Percentiles rank a stretch among this genome's conserved stretches.
These are phyloP conservation scores for Triplophysa bombifrons DNA, from an alignment of 2,797 vertebrate genomes.

Conservation along the genomic window DNA sequence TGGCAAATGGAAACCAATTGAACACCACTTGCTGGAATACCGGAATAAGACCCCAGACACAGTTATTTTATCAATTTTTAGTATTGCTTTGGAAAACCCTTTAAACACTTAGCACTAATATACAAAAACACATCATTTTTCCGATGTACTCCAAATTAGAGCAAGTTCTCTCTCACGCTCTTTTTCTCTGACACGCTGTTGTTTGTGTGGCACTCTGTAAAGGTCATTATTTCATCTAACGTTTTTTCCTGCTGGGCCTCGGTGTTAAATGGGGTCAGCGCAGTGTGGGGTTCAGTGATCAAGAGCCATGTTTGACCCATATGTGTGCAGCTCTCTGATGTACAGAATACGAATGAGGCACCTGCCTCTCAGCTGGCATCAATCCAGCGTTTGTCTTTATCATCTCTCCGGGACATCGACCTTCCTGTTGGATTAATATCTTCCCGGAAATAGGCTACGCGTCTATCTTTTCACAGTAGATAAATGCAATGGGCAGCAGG, in stretches of 20 bases:
- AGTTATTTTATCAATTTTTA: no score
- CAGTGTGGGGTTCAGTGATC: conserved; percentile 26
- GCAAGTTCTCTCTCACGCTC: neutral
- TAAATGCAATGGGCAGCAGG: neutral
- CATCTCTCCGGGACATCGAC: conserved; percentile 25
- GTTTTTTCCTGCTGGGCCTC: conserved; percentile 25
- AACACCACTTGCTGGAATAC: no score
- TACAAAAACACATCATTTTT: no score
- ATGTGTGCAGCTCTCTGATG: conserved; percentile 30
- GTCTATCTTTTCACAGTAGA: neutral
- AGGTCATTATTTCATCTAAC: conserved; percentile 32
- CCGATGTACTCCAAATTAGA: neutral
- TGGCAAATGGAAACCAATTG: no score
- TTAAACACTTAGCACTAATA: no score
- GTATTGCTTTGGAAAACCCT: no score
- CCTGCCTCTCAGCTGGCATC: conserved; percentile 12
- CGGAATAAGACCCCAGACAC: no score
- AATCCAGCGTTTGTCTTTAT: neutral
- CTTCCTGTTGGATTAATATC: conserved; percentile 11
- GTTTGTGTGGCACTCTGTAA: neutral
- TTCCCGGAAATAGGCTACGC: conserved; percentile 14
- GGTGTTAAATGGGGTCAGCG: conserved; percentile 32
- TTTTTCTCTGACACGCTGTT: neutral
- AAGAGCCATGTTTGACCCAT: conserved; percentile 8
- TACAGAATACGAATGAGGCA: conserved; percentile 15